A percentile compares a stretch with the other conserved stretches of the same genome.
Conservation (phyloP, 2,888 invertebrate genomes). For the Dromius quadrimaculatus region DNA sequence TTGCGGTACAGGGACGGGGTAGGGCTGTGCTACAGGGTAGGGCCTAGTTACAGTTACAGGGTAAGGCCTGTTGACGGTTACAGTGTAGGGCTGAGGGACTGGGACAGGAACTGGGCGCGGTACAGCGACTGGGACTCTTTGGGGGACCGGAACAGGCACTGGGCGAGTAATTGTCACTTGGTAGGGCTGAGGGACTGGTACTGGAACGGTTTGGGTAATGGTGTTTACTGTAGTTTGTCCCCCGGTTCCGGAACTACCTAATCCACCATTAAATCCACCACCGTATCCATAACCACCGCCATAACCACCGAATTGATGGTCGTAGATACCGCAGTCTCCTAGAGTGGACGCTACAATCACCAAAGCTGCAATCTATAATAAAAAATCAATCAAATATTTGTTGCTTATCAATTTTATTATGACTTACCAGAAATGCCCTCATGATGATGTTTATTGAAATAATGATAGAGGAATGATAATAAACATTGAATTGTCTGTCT, state of each 20-base stretch:
- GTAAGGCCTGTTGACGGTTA: slow-evolving; percentile 36
- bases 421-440: slow-evolving; percentile 46
- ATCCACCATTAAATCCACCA: neutral
- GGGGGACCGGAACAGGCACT: slow-evolving; percentile 39
- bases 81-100: slow-evolving; percentile 38
- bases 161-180: slow-evolving; percentile 37
- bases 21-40: slow-evolving; percentile 25
- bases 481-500: neutral
- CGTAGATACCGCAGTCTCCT: slow-evolving; percentile 18
- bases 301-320: neutral
- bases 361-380: slow-evolving; percentile 48
- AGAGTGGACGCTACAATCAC: slow-evolving; percentile 38
- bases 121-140: slow-evolving; percentile 21
- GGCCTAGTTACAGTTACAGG: slow-evolving; percentile 39
- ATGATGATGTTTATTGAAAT: slow-evolving; percentile 36
- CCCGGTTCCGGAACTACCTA: neutral
- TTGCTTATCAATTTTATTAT: neutral
- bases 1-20: slow-evolving; percentile 21
- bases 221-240: slow-evolving; percentile 45
- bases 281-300: slow-evolving; percentile 9
- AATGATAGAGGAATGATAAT: slow-evolving; percentile 36
- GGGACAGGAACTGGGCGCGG: slow-evolving; percentile 42
- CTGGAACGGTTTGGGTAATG: slow-evolving; percentile 26
- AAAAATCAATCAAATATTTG: slow-evolving; percentile 2
- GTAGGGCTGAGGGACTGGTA: slow-evolving; percentile 48